Conservation (phyloP, 1,140 invertebrate species). For the Drosophila tropicalis region DNA sequence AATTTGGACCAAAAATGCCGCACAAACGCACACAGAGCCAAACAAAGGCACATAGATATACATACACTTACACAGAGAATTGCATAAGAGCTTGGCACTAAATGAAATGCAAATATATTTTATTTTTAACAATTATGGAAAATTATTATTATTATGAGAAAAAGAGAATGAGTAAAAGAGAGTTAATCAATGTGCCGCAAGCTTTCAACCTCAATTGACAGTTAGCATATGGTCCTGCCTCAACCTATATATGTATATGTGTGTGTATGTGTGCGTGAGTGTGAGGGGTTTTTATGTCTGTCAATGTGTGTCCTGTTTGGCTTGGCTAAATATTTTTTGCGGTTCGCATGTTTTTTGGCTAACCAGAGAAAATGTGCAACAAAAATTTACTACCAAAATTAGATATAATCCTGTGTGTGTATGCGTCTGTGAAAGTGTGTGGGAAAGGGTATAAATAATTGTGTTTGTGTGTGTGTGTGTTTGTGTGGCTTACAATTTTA, state of each 20-base stretch:
- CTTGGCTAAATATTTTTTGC: conserved; percentile 48
- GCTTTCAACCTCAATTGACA: conserved; percentile 40
- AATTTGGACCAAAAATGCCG: background rate
- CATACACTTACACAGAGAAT: background rate
- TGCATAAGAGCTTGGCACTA: background rate
- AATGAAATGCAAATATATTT: conserved; percentile 53
- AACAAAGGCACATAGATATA: background rate
- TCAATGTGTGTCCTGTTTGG: conserved; percentile 13
- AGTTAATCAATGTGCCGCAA: conserved; percentile 72
- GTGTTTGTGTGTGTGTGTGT: background rate
- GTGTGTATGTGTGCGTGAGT: background rate
- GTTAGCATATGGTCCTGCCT: background rate
- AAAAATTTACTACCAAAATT: conserved; percentile 41
- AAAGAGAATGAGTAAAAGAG: conserved; percentile 40
- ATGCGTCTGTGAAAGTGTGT: background rate
- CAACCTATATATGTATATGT: background rate
- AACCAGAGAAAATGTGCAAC: conserved; percentile 42
- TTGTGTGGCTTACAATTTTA: conserved; percentile 56
- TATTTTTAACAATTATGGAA: conserved; percentile 53
- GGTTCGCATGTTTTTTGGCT: conserved; percentile 34
- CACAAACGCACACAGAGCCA: background rate
- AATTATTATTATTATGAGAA: conserved; percentile 44
- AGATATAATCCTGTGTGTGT: conserved; percentile 43
- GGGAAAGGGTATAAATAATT: background rate
- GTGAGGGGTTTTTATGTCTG: conserved; percentile 30